Conservation (phyloP, 2,888 invertebrate species). For the Campoplex capitator region DNA sequence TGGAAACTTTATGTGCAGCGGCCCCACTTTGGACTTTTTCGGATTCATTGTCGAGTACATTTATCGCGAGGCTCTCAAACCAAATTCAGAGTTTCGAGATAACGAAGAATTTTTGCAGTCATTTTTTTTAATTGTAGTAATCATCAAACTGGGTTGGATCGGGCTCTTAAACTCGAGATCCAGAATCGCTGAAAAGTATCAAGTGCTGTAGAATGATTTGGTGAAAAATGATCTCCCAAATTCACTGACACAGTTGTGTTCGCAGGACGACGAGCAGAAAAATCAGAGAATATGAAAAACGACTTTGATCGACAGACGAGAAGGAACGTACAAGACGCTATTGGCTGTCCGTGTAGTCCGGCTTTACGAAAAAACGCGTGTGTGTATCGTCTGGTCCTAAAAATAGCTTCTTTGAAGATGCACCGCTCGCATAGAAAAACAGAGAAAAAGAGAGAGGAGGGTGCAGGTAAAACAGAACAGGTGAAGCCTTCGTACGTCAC, state of each 20-base stretch:
- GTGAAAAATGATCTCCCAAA: no score
- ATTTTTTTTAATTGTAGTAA: no score
- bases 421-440: conserved; percentile 32
- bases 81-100: neutral
- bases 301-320: neutral
- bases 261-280: neutral
- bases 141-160: no score
- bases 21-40: neutral
- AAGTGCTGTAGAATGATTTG: no score
- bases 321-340: neutral
- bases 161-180: no score
- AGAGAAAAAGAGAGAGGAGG: neutral
- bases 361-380: neutral
- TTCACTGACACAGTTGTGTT: neutral
- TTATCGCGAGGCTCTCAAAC: neutral
- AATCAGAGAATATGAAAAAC: neutral
- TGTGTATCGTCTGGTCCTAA: conserved; percentile 54
- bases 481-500: conserved; percentile 65
- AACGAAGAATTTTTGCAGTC: neutral
- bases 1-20: neutral
- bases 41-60: neutral
- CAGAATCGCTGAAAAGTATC: no score
- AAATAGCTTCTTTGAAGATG: conserved; percentile 69
- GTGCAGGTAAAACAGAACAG: conserved; percentile 49
- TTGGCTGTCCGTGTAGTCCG: neutral